Base-by-base conservation (phyloP, 2,113 vertebrate species). In the Terrapene triunguis region DNA sequence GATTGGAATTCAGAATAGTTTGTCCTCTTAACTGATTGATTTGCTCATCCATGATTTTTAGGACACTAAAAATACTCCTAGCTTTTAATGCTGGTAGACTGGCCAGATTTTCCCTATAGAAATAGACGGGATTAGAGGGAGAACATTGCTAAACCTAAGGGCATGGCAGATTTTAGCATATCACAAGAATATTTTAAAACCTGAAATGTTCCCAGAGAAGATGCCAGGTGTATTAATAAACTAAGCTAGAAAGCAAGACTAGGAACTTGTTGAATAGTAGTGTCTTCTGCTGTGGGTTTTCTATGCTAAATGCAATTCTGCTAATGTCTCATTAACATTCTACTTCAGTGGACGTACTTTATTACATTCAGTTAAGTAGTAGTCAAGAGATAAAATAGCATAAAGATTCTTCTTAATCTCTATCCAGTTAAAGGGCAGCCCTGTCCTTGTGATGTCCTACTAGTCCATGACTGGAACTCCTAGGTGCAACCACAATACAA, bases 141-240 rank as follows among this genome's bases (percentile, higher is more conserved):
- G 42, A 27, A 76, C 24, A 27, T 42, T 76, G 24, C 42, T 42
- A 44, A 44, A 44, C 44, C 44, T 44, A 24, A 76, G 24, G 72
- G 24, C 22, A 27, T 76, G 21, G 24, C 38, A 42, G 10, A 76
- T 44, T 69, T 69, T 76, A 76, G 17, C 9, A 27, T 76, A 24
- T 91, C 32, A 6, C 57, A 82, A 55, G 53, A 22, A 27, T 91
- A 9, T 80, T 42, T 90, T 95, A 88, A 82, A 62, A 92, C 84
- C 32, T 96, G 80, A 86, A 89, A 94, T 48, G 27, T 84, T 24
- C 84, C 12, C 74, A 92, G 42, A 38, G 93, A 89, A 95, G 1
- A 29, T 95, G 76, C 93, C 90, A 94, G 69, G 59, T 96, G 85
- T 94, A 85, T 59, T 54, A 85, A 35, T 59, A 65, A 82, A 90